Base-by-base conservation (phyloP, 2,797 vertebrate species). In the Siniperca obscura region DNA sequence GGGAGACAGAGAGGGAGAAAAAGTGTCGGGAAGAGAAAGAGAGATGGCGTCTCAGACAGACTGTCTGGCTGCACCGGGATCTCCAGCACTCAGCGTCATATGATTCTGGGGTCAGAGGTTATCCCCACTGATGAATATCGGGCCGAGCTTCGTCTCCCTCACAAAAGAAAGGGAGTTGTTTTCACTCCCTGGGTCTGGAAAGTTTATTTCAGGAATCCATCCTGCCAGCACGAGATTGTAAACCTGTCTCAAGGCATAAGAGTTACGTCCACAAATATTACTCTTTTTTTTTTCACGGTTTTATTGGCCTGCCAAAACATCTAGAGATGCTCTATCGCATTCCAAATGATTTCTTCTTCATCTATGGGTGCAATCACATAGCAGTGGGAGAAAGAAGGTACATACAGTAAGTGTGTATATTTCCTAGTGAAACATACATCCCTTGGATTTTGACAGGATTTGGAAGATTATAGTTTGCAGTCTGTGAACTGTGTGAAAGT, bases 81-180 rank as follows among this genome's bases (percentile, higher is more conserved):
- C 95, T 94, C 90, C 93, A 91, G 94, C 95, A 93, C 95, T 95
- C 94, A 93, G 93, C 94, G 90, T 96, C 95, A 96, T 95, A 94
- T 95, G 95, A 96, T 95, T 95, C 92, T 85, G 83, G 83, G 95
- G 96, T 95, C 95, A 95, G 84, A 95, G 95, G 95, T 96, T 95
- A 96, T 95, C 95, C 95, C 87, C 82, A 88, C 95, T 95, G 96
- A 96, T 96, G 96, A 95, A 95, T 96, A 96, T 96, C 94, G 87
- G 90, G 81, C 90, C 61, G 56, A 93, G 93, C 87, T 93, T 91
- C 81, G 85, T 94, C 92, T 92, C 91, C 87, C 88, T 93, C 86
- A 90, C 91, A 91, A 92, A 94, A 91, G 87, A 91, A 87, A 91
- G 91, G 91, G 92, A 93, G 92, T 93, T 92, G 93, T 94, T 95